Evolutionary conservation across 2,888 invertebrate species (phyloP), one percentile per base, ranked within the genome.

Genomic region (Chloroclysta siterata): DNA sequence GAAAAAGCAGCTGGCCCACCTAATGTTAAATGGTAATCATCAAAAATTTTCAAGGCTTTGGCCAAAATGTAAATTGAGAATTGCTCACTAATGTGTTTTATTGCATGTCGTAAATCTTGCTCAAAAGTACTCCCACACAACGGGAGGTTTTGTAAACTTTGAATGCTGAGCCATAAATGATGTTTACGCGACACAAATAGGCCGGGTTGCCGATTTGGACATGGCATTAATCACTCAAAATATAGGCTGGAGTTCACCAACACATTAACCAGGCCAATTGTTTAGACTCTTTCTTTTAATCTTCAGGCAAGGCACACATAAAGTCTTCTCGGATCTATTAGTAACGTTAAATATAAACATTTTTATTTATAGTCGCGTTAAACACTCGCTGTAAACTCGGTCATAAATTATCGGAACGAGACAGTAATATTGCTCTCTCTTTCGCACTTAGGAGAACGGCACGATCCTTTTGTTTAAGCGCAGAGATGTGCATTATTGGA

Each of bases 151-250:
- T 53, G 65, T 61, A 61, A 54, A 65, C 60, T 55, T 42, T 41
- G 42, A 53, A 59, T 54, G 51, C 53, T 54, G 57, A 58, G 63
- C 66, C 54, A 61, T 70, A 68, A 66, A 63, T 53, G 50, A 65
- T 72, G 68, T 70, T 70, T 70, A 68, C 68, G 17, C 48, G 22
- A 59, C 68, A 53, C 60, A 70, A 67, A 72, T 70, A 68, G 70
- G 50, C 52, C 66, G 52, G 59, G 65, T 62, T 66, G 58, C 65
- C 60, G 53, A 66, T 69, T 65, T 68, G 55, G 66, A 62, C 57
- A 63, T 46, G 29, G 11, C 46, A 65, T 71, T 67, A 66, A 60
- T 68, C 65, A 69, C 65, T 65, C 28, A 22, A 50, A 54, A 36
- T 51, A 47, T 36, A 17, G 7, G 17, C 22, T 56, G 48, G 13